Conservation (phyloP, 1,140 invertebrate genomes). For the Hylaeus anthracinus region DNA sequence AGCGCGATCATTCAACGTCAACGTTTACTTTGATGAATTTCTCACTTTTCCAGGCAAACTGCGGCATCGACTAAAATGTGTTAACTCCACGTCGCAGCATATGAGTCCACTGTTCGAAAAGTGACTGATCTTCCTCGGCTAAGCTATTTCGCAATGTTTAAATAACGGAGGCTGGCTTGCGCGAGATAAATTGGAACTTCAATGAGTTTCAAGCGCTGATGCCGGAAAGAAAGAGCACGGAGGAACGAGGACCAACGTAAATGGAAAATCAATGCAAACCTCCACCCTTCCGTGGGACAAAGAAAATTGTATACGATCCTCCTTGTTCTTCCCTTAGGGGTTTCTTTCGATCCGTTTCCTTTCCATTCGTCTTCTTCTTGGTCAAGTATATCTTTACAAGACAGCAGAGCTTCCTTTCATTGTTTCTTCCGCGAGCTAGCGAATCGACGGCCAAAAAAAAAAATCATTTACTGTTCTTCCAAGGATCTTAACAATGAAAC, state of each 20-base stretch:
- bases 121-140: slow-evolving; percentile 22
- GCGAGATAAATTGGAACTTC: slow-evolving; percentile 35
- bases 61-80: neutral
- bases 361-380: slow-evolving; percentile 30
- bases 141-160: slow-evolving; percentile 23
- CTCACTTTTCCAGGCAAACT: neutral
- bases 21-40: neutral
- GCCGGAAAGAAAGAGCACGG: slow-evolving; percentile 12
- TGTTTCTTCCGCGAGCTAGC: slow-evolving; percentile 31
- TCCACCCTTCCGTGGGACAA: neutral
- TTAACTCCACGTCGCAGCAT: slow-evolving; percentile 4
- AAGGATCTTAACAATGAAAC: neutral
- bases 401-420: neutral
- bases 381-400: slow-evolving; percentile 6
- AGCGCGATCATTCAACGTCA: neutral
- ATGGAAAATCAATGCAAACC: slow-evolving; percentile 39
- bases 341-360: slow-evolving; percentile 24
- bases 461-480: slow-evolving; percentile 8
- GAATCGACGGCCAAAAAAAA: slow-evolving; percentile 15
- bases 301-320: slow-evolving; percentile 32
- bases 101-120: slow-evolving; percentile 2
- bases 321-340: neutral
- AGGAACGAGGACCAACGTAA: slow-evolving; percentile 12
- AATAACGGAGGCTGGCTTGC: slow-evolving; percentile 21
- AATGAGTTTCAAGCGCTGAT: slow-evolving; percentile 20